Base-by-base conservation (phyloP, 2,113 vertebrate species). In the Macquaria ambigua region DNA sequence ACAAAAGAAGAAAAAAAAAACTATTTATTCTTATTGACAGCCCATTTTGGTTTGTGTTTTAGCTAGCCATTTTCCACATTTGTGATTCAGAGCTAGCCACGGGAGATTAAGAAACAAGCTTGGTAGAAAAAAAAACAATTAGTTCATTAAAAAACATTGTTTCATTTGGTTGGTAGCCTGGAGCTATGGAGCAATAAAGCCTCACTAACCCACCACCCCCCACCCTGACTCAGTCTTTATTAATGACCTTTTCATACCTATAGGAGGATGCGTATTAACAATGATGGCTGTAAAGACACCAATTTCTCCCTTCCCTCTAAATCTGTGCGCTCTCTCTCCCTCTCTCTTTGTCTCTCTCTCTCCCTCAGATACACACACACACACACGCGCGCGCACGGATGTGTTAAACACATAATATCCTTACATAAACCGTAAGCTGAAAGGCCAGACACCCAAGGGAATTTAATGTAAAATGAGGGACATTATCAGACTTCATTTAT, bases 401-500 rank as follows among this genome's bases (percentile, higher is more conserved):
- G 62, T 61, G 78, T 83, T 90, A 90, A 89, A 90, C 77, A 84
- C 52, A 87, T 61, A 28, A 85, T 70, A 90, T 87, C 85, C 87
- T 83, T 82, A 86, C 43, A 86, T 77, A 92, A 83, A 89, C 76
- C 11, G 50, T 59, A 77, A 88, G 64, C 80, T 83, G 62, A 92
- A 83, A 90, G 79, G 81, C 79, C 74, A 89, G 71, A 84, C 79
- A 88, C 89, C 86, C 71, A 74, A 53, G 78, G 85, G 85, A 88
- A 55, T 84, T 75, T 43, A 74, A 84, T 77, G 74, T 78, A 81
- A 90, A 91, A 87, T 79, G 75, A 83, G 84, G 67, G 90, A 87
- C 87, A 89, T 90, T 89, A 90, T 92, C 89, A 82, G 90, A 91
- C 84, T 90, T 92, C 69, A 90, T 91, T 90, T 90, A 84, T 89